Percentiles rank a stretch among this genome's conserved stretches.
Evolutionary conservation across 2,888 invertebrate species (phyloP).

Genomic region (Exephanes ischioxanthus): DNA sequence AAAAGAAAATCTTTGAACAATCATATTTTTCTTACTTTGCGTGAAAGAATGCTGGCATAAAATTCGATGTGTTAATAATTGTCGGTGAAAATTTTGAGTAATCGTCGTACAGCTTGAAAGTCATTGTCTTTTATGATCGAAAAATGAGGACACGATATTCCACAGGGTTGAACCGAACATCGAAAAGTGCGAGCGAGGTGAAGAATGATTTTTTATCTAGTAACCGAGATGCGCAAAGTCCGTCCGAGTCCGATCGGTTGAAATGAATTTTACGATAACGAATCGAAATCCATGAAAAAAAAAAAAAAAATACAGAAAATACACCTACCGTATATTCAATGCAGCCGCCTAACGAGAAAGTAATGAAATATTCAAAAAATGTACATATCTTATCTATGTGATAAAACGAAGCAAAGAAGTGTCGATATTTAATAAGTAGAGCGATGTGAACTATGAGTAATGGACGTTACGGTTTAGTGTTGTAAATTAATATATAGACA

Average conservation of each 20-base stretch:
- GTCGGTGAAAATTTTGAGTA: background rate
- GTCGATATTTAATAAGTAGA: constrained; percentile 23
- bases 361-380: constrained; percentile 64
- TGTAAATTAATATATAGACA: constrained; percentile 51
- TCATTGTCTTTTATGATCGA: background rate
- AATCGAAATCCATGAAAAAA: constrained; percentile 16
- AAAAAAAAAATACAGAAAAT: background rate
- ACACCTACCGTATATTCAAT: constrained; percentile 28
- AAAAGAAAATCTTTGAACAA: constrained; percentile 9
- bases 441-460: constrained; percentile 7
- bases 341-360: constrained; percentile 61
- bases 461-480: constrained; percentile 17
- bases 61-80: background rate
- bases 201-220: background rate
- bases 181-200: background rate
- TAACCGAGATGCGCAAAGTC: constrained; percentile 21
- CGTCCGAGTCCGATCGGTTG: constrained; percentile 35
- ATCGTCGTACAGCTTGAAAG: background rate
- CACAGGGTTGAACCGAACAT: background rate
- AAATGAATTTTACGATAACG: constrained; percentile 18
- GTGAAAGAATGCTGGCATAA: background rate
- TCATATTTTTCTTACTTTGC: background rate
- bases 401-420: constrained; percentile 54
- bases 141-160: background rate
- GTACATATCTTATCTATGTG: constrained; percentile 71